phyloP scores from a whole-genome alignment of 2,797 vertebrate species.

The Neosilurus hyrtlii region DNA sequence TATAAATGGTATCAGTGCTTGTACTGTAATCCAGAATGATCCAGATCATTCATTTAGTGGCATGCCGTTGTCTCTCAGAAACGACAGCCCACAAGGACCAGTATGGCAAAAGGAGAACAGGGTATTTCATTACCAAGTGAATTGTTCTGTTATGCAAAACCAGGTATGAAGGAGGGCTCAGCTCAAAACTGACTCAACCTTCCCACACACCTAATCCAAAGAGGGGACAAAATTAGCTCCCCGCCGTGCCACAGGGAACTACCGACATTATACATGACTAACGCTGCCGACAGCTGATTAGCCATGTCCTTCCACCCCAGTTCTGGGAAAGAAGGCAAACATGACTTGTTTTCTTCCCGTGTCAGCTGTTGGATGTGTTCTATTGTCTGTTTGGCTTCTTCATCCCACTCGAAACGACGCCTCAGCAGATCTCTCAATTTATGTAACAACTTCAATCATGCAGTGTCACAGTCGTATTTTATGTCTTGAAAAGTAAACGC shows the following conservation, averaged over 20 bases:
- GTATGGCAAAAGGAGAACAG: not conserved
- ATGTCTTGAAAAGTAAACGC: constrained; percentile 7
- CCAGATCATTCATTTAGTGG: not conserved
- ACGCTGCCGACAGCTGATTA: constrained; percentile 44
- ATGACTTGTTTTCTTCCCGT: constrained; percentile 16
- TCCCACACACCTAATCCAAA: constrained; percentile 60
- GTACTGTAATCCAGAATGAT: not conserved
- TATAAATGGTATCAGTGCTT: too few relatives aligned
- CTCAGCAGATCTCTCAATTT: constrained; percentile 49
- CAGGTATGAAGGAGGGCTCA: constrained; percentile 40
- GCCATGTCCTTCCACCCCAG: constrained; percentile 16
- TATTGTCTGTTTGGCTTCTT: constrained; percentile 17
- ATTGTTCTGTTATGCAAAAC: constrained; percentile 41
- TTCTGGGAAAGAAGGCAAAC: constrained; percentile 4
- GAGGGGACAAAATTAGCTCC: constrained; percentile 48
- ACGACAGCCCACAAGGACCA: constrained; percentile 5
- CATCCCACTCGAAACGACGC: constrained; percentile 49
- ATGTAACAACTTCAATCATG: constrained; percentile 49
- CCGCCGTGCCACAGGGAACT: constrained; percentile 29
- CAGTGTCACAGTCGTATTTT: constrained; percentile 10
- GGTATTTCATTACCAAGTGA: constrained; percentile 33
- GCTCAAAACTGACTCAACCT: constrained; percentile 47
- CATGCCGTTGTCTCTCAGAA: not conserved
- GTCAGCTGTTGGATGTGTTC: constrained; percentile 30
- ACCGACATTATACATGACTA: constrained; percentile 46